Evolutionary conservation across 2,113 vertebrate species (phyloP).

Genomic region (Saimiri boliviensis): DNA sequence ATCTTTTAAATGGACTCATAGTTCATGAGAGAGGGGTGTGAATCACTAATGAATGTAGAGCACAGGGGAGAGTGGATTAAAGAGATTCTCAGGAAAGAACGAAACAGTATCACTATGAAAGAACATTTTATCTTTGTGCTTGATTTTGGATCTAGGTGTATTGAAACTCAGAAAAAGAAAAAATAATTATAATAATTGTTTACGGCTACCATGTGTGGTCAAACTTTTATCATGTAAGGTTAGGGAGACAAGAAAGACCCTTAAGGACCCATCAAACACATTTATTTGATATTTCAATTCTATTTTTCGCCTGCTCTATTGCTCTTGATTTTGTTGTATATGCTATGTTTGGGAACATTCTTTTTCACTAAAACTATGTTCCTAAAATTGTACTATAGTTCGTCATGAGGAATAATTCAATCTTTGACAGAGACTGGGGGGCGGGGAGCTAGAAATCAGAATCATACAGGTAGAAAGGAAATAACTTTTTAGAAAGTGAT

Average conservation of each 20-base stretch:
- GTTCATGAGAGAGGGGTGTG: neutral
- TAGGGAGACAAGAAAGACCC: neutral
- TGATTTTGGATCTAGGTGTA: conserved; percentile 19
- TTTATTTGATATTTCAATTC: neutral
- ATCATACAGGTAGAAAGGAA: neutral
- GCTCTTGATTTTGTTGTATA: neutral
- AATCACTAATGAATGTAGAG: neutral
- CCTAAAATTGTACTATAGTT: conserved; percentile 25
- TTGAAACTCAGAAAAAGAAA: neutral
- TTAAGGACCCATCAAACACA: neutral
- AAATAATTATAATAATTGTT: neutral
- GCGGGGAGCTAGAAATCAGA: neutral
- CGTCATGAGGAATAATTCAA: conserved; percentile 11
- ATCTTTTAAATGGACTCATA: conserved; percentile 25
- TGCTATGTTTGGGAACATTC: neutral
- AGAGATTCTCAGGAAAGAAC: neutral
- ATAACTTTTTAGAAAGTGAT: neutral
- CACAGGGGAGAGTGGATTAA: neutral
- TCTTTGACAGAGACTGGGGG: neutral
- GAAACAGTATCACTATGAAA: neutral
- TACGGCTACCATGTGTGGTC: neutral
- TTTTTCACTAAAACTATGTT: neutral
- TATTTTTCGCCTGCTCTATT: neutral
- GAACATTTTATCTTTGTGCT: conserved; percentile 8
- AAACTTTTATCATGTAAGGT: neutral